These are phyloP conservation scores for Synergus gifuensis DNA, from an alignment of 2,888 invertebrate genomes.

Conservation along the genomic window DNA sequence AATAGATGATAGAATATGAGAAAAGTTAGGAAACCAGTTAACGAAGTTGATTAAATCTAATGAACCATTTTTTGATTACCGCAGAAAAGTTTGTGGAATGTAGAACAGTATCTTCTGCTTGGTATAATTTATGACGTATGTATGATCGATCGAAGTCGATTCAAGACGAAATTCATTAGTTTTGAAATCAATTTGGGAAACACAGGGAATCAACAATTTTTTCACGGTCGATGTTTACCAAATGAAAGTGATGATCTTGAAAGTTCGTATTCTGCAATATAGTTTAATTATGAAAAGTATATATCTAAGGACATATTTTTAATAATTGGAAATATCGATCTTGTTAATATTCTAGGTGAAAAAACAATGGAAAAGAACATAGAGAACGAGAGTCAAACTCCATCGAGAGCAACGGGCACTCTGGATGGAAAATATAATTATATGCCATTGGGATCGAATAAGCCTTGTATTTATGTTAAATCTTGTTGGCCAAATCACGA, in stretches of 20 bases:
- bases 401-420: conserved; percentile 76
- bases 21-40: not conserved
- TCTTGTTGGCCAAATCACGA: conserved; percentile 84
- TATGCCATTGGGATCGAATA: conserved; percentile 79
- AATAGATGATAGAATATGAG: not conserved
- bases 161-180: conserved; percentile 80
- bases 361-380: conserved; percentile 32
- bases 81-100: conserved; percentile 81
- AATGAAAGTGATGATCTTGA: conserved; percentile 43
- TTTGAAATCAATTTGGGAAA: conserved; percentile 86
- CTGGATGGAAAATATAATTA: conserved; percentile 78
- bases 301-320: not conserved
- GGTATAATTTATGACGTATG: conserved; percentile 84
- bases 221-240: conserved; percentile 55
- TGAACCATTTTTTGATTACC: conserved; percentile 18
- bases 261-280: conserved; percentile 40
- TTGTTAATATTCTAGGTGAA: not conserved
- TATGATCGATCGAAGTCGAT: conserved; percentile 82
- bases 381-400: conserved; percentile 73
- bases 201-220: conserved; percentile 76
- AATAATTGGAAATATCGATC: conserved; percentile 38
- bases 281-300: not conserved
- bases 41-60: not conserved
- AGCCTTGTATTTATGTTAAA: conserved; percentile 84
- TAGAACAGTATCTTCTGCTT: conserved; percentile 83